Evolutionary conservation across 2,888 invertebrate species (phyloP), one percentile per base, ranked within the genome.

Genomic region (Microctonus aethiopoides): DNA sequence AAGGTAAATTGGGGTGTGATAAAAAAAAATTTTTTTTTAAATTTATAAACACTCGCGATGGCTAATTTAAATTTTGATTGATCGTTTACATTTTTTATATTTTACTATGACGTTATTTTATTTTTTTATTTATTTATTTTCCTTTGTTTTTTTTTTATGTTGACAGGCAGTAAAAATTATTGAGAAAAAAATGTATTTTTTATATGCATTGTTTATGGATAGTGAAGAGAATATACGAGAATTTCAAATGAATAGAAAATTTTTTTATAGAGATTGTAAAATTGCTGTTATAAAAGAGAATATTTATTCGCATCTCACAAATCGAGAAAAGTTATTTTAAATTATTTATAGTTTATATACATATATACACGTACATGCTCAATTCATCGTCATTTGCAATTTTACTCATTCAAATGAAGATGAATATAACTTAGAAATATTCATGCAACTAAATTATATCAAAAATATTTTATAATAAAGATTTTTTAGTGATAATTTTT

Each of bases 21-120:
- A 13, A 3, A 29, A 24, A 29, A 56, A 56, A 56, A 56, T 26
- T 26, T n/a, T 29, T 16, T n/a, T 57, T 57, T n/a, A 13, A 57
- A 29, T 34, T 57, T 34, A n/a, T 29, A 32, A 57, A n/a, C 54
- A 57, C 10, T 16, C 16, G 26, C n/a, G 32, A 57, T 57, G 16
- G 57, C n/a, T 32, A 32, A 57, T 57, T 57, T 29, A 34, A 57
- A 57, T 57, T 57, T 57, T 57, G 32, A 57, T 57, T 57, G 57
- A 57, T 34, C 57, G 32, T 57, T 16, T 20, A 29, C 26, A 57
- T 57, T 29, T 57, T 57, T 26, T 57, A 34, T 32, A 20, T 29
- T 9, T 32, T 57, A 9, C 6, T 29, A 13, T 57, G 5, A 20
- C 6, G 6, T 32, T 9, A 57, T n/a, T 16, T 16, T 3, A 2